Evolutionary conservation across 2,888 invertebrate species (phyloP).

Genomic region (Orthonychiurus folsomi): DNA sequence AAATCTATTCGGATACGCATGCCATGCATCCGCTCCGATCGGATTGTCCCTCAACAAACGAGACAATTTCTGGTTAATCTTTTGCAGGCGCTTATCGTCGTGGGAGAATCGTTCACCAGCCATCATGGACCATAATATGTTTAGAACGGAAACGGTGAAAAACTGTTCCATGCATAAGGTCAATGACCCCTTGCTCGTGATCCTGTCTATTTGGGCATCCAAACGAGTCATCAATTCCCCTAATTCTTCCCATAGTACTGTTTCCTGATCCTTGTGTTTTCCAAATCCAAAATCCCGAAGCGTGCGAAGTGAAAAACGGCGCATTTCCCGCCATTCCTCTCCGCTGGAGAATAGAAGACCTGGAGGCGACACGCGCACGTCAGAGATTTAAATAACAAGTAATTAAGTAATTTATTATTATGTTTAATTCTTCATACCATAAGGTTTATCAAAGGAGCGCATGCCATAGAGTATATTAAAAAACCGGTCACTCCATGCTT

Average conservation of each 20-base stretch:
- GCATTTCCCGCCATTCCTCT: constrained; percentile 35
- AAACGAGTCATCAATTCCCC: constrained; percentile 25
- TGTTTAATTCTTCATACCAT: constrained; percentile 20
- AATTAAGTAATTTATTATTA: background rate
- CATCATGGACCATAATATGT: constrained; percentile 36
- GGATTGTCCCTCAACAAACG: background rate
- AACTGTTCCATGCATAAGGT: constrained; percentile 23
- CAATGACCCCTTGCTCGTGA: constrained; percentile 4
- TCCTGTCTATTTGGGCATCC: constrained; percentile 9
- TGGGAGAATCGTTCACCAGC: constrained; percentile 30
- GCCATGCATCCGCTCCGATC: background rate
- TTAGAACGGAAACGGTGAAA: constrained; percentile 36
- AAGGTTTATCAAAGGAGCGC: constrained; percentile 29
- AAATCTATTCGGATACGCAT: background rate
- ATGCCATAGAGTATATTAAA: constrained; percentile 23
- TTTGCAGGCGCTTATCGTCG: constrained; percentile 24
- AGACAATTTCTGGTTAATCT: background rate
- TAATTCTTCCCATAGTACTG: constrained; percentile 33
- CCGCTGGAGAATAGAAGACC: constrained; percentile 36
- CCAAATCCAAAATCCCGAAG: constrained; percentile 40
- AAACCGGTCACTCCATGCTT: constrained; percentile 23
- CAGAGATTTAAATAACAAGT: background rate
- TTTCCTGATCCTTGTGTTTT: constrained; percentile 30
- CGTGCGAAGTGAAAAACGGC: constrained; percentile 37
- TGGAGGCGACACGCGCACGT: background rate